Base-by-base conservation (phyloP, 37 sponge, comb jelly and placozoan genomes). In the Aplysina aerophoba region DNA sequence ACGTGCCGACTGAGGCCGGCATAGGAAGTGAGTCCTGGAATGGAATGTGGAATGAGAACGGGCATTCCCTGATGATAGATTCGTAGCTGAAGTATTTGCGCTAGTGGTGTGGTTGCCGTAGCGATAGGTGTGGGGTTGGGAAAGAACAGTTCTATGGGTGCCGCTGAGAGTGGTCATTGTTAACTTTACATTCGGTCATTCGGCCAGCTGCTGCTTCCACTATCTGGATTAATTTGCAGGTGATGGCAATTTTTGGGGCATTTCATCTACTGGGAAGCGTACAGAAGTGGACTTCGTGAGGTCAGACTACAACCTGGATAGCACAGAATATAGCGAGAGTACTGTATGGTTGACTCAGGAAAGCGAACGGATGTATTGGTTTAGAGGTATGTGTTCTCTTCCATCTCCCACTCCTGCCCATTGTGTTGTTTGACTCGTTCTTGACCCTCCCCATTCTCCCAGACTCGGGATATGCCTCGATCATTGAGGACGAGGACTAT, bases 401-500 rank as follows among this genome's bases (percentile, higher is more conserved):
- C 31, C 36, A 38, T 13, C 73, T 4, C 73, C 65, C 28, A 63
- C 25, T 8, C 28, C 4, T 30, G 4, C 28, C 11, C 4, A 3
- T 28, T 63, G 28, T 63, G 11, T 63, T 63, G 5, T 3, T 28
- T 3, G 28, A 63, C 65, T 63, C 24, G 11, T 27, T 63, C 24
- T 35, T 57, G 14, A n/a, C 83, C 40, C 63, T 63, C n/a, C 28
- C 80, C 24, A 4, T 60, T 54, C 25, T 41, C 53, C 21, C 84
- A 91, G 87, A 83, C 37, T 64, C 94, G 22, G 57, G 79, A 19
- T 93, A 91, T 78, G 90, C 90, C 5, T 80, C 87, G 59, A 91
- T 93, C 77, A 80, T 91, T 21, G 90, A 93, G 67, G 72, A 81
- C 17, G 92, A 89, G 38, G 88, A 96, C n/a, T 88, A 87, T 60